Base-by-base conservation (phyloP, 2,888 invertebrate species). In the Subacronicta megacephala region DNA sequence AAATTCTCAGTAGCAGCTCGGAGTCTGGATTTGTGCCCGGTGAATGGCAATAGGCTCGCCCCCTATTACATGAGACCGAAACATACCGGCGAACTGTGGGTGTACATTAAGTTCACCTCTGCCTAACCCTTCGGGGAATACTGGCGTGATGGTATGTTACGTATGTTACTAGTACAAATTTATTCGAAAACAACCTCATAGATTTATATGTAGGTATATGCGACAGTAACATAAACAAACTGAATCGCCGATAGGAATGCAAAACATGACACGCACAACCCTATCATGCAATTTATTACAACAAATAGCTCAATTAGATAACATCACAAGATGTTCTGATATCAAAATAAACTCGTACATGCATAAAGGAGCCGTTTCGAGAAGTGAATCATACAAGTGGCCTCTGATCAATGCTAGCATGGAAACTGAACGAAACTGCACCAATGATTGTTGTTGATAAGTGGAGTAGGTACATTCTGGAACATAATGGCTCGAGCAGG, bases 361-460 rank as follows among this genome's bases (percentile, higher is more conserved):
- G 29, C 26, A 53, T 36, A 60, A 67, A 42, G 49, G 45, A 23
- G 35, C 20, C 7, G 20, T 49, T 44, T 18, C 37, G n/a, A 50
- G 4, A 17, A 38, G 33, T 68, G 65, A 68, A 9, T 65, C 65
- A 65, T 46, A 37, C 20, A n/a, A 36, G 38, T 50, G 62, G 49
- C 45, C 35, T 67, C 29, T 29, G 35, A 46, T 54, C 45, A 61
- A 64, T 68, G 35, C 49, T 40, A 31, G 26, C 49, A 31, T 53
- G 41, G 23, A 37, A 40, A 68, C 62, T 43, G 41, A 3, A 42
- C 15, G 23, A 37, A 40, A 68, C 62, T 43, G 41, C 5, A 42
- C 15, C 9, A 40, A 41, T 31, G 35, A 17, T 15, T 13, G 33
- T 45, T 53, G 35, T 40, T 18, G 15, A 43, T 17, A 38, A 38